Percentiles rank a stretch among this genome's conserved stretches.
Evolutionary conservation across 2,888 invertebrate species (phyloP).

Genomic region (Agapetus fuscipes): DNA sequence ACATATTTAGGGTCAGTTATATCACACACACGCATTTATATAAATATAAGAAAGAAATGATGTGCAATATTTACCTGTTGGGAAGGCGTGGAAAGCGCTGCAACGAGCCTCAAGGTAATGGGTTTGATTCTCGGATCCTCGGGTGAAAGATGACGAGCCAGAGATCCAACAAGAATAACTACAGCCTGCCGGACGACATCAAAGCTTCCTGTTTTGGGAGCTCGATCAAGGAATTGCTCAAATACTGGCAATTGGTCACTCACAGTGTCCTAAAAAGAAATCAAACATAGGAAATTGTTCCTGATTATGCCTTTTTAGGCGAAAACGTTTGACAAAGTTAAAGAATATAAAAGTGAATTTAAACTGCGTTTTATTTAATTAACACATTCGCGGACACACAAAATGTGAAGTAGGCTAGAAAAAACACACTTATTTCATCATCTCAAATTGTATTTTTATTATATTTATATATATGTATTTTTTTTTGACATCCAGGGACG

Average conservation of each 20-base stretch:
- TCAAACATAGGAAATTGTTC: not conserved
- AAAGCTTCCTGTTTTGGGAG: conserved; percentile 80
- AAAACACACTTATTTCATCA: no score
- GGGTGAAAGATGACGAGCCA: conserved; percentile 92
- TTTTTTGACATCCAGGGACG: no score
- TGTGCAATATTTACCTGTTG: conserved; percentile 58
- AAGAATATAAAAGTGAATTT: no score
- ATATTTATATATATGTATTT: no score
- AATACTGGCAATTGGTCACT: conserved; percentile 80
- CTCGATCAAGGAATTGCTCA: conserved; percentile 86
- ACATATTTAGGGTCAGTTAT: no score
- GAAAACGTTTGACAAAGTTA: no score
- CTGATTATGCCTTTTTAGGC: no score
- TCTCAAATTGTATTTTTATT: no score
- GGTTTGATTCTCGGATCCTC: conserved; percentile 84
- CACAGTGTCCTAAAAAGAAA: conserved; percentile 46
- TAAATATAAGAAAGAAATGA: conserved; percentile 4
- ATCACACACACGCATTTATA: no score
- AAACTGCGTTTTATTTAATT: no score
- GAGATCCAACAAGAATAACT: conserved; percentile 92
- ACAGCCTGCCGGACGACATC: conserved; percentile 94
- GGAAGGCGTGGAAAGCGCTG: conserved; percentile 91
- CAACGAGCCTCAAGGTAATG: conserved; percentile 84
- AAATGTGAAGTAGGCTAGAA: no score
- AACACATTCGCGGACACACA: no score